Evolutionary conservation across 2,113 vertebrate genomes (phyloP).

Genomic region (Equus przewalskii): DNA sequence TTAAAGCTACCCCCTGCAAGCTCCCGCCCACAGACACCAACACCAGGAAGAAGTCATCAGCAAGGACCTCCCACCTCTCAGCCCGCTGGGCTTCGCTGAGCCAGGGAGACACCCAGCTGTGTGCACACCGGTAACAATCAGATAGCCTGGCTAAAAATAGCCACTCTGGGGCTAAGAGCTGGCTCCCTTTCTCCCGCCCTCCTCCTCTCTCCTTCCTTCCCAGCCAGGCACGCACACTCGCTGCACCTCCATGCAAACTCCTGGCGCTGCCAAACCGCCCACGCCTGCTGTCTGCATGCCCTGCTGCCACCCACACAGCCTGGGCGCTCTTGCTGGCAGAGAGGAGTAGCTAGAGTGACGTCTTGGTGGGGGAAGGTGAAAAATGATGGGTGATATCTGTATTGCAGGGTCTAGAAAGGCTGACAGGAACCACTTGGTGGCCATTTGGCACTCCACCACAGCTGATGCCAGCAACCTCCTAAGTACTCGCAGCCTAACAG

Average conservation of each 20-base stretch:
- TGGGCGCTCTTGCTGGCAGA: not conserved
- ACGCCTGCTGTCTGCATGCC: constrained; percentile 68
- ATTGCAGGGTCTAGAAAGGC: not conserved
- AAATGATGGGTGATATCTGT: not conserved
- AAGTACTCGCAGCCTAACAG: constrained; percentile 56
- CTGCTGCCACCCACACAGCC: constrained; percentile 75
- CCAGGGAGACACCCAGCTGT: constrained; percentile 80
- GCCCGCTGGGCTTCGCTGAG: not conserved
- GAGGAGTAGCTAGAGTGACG: constrained; percentile 37
- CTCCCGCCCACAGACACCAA: constrained; percentile 64
- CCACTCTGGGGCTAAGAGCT: constrained; percentile 54
- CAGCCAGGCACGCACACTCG: constrained; percentile 62
- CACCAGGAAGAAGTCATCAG: constrained; percentile 70
- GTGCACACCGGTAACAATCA: constrained; percentile 74
- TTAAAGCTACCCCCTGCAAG: constrained; percentile 1
- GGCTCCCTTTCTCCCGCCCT: constrained; percentile 60
- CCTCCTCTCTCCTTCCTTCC: constrained; percentile 60
- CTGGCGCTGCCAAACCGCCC: constrained; percentile 70
- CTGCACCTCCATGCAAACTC: constrained; percentile 77
- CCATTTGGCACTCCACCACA: constrained; percentile 39
- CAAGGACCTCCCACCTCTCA: constrained; percentile 66
- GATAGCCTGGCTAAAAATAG: constrained; percentile 83
- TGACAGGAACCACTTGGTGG: not conserved
- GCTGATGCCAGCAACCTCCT: constrained; percentile 26
- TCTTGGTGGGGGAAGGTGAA: constrained; percentile 25